Base-by-base conservation (phyloP, 2,113 vertebrate species). In the Sylvilagus bachmani region DNA sequence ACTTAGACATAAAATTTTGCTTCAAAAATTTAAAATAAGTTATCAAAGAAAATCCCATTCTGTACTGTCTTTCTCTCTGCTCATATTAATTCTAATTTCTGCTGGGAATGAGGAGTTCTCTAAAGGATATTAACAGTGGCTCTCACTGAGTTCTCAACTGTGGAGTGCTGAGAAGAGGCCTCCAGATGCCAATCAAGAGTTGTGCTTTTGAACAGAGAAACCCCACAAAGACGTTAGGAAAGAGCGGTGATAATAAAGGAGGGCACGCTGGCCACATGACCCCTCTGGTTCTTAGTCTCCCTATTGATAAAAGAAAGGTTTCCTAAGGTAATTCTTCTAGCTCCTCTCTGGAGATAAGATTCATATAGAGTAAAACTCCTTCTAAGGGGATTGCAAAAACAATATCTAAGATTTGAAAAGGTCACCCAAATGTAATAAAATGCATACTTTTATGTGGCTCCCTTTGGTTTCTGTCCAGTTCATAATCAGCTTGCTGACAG, bases 1-100 rank as follows among this genome's bases (percentile, higher is more conserved):
- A 87, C 29, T 49, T 69, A 81, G 33, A 87, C 25, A 29, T 61
- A 51, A 77, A 78, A 61, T 75, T 84, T 78, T 61, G 3, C 21
- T 44, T 81, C 55, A 31, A 31, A 92, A 73, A 78, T 86, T 27
- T 61, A 69, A 78, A 93, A 62, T 13, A 74, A 78, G 44, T 83
- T 36, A 62, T 51, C 27, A 70, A 95, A 25, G 67, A 29, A 10
- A 85, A 44, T 83, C 38, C 71, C 49, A 61, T 73, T 38, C 8
- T 14, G 24, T 6, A 62, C 55, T 27, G 67, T 75, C 10, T 75
- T 83, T 70, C 16, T 49, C 22, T 92, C 36, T 51, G 21, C 27
- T 61, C 61, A 1, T 33, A 53, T 2, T 78, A 27, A 61, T 89
- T 17, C 49, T 51, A 51, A 64, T 55, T 75, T 91, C 66, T 75